A percentile compares a stretch with the other conserved stretches of the same genome.
phyloP scores from a whole-genome alignment of 2,113 vertebrate species.

The Lepus timidus region DNA sequence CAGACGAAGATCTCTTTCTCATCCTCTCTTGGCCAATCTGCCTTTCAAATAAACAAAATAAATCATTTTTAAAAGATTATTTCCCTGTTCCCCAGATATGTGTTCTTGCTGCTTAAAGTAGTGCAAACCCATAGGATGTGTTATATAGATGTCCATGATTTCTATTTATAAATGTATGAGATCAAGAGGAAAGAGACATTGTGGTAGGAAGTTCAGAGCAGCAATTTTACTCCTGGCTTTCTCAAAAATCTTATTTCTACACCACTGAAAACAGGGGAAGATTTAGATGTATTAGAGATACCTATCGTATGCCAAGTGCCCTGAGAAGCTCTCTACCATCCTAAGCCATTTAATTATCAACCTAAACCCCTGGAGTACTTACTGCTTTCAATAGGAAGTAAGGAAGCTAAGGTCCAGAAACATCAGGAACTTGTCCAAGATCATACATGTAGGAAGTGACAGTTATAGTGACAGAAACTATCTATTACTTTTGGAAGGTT shows the following conservation, averaged over 20 bases:
- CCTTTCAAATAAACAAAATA: too few relatives aligned
- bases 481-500: background rate
- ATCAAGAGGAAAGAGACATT: conserved; percentile 15
- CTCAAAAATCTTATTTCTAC: conserved; percentile 30
- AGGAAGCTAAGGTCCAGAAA: conserved; percentile 19
- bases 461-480: background rate
- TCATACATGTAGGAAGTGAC: background rate
- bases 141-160: background rate
- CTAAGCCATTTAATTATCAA: conserved; percentile 18
- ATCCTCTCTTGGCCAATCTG: too few relatives aligned
- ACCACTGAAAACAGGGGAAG: background rate
- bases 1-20: too few relatives aligned
- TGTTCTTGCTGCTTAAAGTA: background rate
- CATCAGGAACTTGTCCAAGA: background rate
- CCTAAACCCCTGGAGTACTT: background rate
- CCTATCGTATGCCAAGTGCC: background rate
- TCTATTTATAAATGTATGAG: background rate
- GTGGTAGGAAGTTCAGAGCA: background rate
- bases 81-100: background rate
- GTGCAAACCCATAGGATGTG: background rate
- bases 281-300: background rate
- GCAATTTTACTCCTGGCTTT: conserved; percentile 26
- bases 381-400: background rate
- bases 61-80: too few relatives aligned
- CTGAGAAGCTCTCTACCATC: background rate